Percentiles rank a stretch among this genome's conserved stretches.
These are phyloP conservation scores for Coptotermes formosanus DNA, from an alignment of 1,140 invertebrate species.

Conservation along the genomic window DNA sequence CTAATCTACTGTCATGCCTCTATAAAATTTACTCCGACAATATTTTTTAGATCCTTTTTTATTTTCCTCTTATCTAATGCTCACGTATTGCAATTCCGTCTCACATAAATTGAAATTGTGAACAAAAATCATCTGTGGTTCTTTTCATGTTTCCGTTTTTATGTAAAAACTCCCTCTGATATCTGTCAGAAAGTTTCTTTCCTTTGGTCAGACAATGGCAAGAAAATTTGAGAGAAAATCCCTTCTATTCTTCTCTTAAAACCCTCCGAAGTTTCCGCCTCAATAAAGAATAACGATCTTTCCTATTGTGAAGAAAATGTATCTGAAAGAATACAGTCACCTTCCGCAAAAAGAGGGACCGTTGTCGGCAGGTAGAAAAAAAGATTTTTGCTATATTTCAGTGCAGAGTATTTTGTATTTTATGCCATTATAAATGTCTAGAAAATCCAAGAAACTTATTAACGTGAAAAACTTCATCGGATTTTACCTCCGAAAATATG, in stretches of 20 bases:
- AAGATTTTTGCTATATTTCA: no score
- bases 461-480: no score
- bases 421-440: no score
- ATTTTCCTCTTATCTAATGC: background rate
- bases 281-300: background rate
- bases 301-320: background rate
- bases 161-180: background rate
- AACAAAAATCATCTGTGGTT: background rate
- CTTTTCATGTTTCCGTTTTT: slow-evolving; percentile 17
- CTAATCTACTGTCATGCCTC: background rate
- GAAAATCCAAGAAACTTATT: no score
- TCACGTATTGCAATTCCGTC: background rate
- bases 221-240: slow-evolving; percentile 1
- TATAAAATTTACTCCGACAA: background rate
- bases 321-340: background rate
- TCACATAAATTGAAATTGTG: background rate
- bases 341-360: background rate
- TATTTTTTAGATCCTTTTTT: background rate
- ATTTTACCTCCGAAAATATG: no score
- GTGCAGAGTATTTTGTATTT: no score
- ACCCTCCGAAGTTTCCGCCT: background rate
- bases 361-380: background rate
- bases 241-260: background rate
- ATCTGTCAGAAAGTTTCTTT: background rate
- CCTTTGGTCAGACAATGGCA: background rate